phyloP scores from a whole-genome alignment of 2,888 invertebrate species.

The Hipparchia sbordonii region DNA sequence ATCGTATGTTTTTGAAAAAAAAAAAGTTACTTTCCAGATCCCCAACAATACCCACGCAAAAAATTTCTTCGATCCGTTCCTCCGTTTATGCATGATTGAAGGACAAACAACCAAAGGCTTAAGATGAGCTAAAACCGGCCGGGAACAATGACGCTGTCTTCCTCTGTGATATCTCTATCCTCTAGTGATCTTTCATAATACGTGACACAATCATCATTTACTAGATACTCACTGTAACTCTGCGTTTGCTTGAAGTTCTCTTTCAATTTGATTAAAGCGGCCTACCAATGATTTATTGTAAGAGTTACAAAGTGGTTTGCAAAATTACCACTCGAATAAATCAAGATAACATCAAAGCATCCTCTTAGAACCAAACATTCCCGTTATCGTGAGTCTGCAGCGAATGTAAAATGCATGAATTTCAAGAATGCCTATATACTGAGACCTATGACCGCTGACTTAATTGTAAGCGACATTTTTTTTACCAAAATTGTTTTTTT shows the following conservation, averaged over 20 bases:
- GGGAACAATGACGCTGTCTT: neutral
- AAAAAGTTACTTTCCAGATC: no score
- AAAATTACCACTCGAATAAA: constrained; percentile 20
- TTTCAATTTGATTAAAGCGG: constrained; percentile 1
- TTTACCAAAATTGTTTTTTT: no score
- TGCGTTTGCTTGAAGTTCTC: neutral
- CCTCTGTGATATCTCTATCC: neutral
- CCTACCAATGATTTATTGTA: constrained; percentile 8
- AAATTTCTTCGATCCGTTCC: no score
- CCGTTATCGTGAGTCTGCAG: constrained; percentile 13
- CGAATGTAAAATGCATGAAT: constrained; percentile 18
- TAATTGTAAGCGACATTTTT: no score
- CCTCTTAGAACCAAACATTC: constrained; percentile 6
- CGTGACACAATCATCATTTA: neutral
- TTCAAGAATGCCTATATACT: constrained; percentile 9
- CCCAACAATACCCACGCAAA: no score
- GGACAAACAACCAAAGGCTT: no score
- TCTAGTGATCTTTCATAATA: neutral
- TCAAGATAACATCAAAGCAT: constrained; percentile 24
- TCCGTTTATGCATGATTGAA: no score
- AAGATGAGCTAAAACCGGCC: no score
- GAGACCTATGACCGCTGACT: no score
- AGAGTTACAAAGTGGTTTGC: constrained; percentile 17
- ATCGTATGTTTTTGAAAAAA: no score
- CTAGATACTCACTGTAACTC: neutral